These are phyloP conservation scores for Arctocebus calabarensis DNA, from an alignment of 2,797 vertebrate genomes.

Conservation along the genomic window DNA sequence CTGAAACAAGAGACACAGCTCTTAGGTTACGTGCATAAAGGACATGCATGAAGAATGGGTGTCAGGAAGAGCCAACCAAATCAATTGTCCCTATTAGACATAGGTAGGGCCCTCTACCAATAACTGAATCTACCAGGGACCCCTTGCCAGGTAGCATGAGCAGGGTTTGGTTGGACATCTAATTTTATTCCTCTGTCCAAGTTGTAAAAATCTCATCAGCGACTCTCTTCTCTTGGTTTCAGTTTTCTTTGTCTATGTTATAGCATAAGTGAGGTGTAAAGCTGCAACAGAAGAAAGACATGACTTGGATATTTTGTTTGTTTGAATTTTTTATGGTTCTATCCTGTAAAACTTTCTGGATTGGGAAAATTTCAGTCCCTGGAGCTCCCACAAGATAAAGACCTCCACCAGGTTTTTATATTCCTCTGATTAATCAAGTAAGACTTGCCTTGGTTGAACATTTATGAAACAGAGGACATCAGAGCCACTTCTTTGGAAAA, in stretches of 20 bases:
- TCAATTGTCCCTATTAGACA: neutral
- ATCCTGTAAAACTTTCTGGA: neutral
- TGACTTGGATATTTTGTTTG: neutral
- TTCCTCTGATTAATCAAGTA: neutral
- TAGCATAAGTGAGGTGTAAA: neutral
- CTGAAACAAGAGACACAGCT: neutral
- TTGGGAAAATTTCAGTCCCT: neutral
- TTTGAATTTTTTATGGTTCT: neutral
- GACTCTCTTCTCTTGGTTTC: neutral
- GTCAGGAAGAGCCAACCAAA: neutral
- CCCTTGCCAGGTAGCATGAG: neutral
- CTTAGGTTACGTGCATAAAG: neutral
- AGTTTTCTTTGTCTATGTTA: neutral
- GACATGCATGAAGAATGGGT: neutral
- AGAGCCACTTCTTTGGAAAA: neutral
- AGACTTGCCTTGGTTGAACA: neutral
- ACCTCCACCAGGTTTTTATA: neutral
- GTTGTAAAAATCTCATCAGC: neutral
- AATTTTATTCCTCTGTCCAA: neutral
- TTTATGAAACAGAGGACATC: neutral
- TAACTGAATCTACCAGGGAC: neutral
- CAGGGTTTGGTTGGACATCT: neutral
- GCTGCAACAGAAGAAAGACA: neutral
- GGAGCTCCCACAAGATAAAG: neutral
- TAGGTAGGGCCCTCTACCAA: slow-evolving; percentile 46